Evolutionary conservation across 2,113 vertebrate species (phyloP).

Genomic region (Urocolius indicus): DNA sequence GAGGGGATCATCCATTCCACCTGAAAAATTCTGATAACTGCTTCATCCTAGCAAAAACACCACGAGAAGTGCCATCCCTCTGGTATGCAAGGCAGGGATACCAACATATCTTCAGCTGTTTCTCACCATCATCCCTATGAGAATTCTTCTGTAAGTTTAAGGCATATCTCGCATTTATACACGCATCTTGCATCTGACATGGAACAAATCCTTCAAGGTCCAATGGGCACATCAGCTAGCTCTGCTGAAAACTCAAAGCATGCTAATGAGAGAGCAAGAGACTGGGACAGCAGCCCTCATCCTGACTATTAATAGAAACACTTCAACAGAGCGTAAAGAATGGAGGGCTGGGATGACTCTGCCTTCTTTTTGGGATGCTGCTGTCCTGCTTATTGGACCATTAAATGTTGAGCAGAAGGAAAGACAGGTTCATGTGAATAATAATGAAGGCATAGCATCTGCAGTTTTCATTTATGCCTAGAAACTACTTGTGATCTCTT

Average conservation of each 20-base stretch:
- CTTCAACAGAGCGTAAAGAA: slow-evolving; percentile 16
- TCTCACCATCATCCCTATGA: not conserved
- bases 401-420: slow-evolving; percentile 43
- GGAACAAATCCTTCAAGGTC: slow-evolving; percentile 36
- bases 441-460: not conserved
- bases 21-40: not conserved
- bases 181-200: not conserved
- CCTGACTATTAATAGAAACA: slow-evolving; percentile 6
- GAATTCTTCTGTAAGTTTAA: not conserved
- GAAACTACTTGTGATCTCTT: not conserved
- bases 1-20: not conserved
- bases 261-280: not conserved
- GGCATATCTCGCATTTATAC: not conserved
- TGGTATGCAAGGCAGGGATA: not conserved
- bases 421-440: slow-evolving; percentile 19
- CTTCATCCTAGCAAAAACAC: not conserved
- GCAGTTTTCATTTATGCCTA: not conserved
- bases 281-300: not conserved
- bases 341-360: not conserved
- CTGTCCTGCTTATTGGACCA: slow-evolving; percentile 15
- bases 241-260: not conserved
- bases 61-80: not conserved
- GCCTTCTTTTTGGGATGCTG: not conserved
- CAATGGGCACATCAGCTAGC: not conserved
- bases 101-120: not conserved